Percentiles rank a stretch among this genome's conserved stretches.
Conservation (phyloP, 2,113 vertebrate species). For the Ellobius talpinus region DNA sequence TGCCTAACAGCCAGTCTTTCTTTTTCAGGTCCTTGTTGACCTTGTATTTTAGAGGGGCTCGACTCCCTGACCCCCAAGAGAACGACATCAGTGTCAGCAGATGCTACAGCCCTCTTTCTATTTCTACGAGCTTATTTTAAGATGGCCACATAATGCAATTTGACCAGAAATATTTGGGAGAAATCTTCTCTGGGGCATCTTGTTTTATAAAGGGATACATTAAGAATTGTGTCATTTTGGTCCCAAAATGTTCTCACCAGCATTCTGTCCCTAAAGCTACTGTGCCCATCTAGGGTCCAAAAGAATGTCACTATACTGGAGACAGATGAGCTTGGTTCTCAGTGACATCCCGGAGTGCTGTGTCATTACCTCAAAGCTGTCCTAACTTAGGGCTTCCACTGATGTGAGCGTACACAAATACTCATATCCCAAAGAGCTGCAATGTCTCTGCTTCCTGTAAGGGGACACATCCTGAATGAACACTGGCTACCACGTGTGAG, state of each 20-base stretch:
- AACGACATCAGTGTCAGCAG: background rate
- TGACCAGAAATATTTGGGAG: background rate
- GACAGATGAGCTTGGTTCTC: background rate
- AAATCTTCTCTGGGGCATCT: background rate
- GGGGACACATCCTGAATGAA: background rate
- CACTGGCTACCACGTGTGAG: background rate
- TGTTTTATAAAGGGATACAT: background rate
- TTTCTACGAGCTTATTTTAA: background rate
- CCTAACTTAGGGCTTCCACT: background rate
- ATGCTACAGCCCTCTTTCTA: background rate
- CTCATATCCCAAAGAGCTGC: background rate
- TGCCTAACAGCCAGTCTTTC: background rate
- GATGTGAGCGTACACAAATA: background rate
- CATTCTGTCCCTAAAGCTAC: background rate
- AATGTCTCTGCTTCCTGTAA: background rate
- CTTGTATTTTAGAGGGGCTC: background rate
- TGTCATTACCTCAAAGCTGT: background rate
- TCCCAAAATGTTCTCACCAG: background rate
- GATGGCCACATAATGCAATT: background rate
- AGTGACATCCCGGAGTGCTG: background rate
- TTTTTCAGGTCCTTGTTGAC: background rate
- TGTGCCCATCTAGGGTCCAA: background rate
- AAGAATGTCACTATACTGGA: background rate
- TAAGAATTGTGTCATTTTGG: background rate
- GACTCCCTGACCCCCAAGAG: background rate